Evolutionary conservation across 2,888 invertebrate genomes (phyloP).

Genomic region (Drosophila mimica): DNA sequence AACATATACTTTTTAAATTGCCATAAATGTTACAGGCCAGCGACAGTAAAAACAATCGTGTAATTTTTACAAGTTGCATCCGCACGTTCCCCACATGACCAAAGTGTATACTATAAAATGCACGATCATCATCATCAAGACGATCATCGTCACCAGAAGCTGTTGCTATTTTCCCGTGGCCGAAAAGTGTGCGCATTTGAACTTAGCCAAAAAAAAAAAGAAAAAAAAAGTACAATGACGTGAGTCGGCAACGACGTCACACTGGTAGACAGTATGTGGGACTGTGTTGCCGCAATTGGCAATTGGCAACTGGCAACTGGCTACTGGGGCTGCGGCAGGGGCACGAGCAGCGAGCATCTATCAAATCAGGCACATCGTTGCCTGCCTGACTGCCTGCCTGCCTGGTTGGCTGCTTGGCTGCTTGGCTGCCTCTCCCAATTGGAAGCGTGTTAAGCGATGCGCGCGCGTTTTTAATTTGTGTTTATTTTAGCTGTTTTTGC

Average conservation of each 20-base stretch:
- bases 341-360: slow-evolving; percentile 3
- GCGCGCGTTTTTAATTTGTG: slow-evolving; percentile 57
- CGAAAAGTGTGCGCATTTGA: slow-evolving; percentile 71
- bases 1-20: slow-evolving; percentile 43
- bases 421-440: slow-evolving; percentile 65
- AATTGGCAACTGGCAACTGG: background rate
- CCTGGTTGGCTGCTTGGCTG: background rate
- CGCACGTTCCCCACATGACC: slow-evolving; percentile 53
- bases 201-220: slow-evolving; percentile 45
- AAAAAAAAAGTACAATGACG: slow-evolving; percentile 52
- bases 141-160: background rate
- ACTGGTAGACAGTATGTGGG: slow-evolving; percentile 8
- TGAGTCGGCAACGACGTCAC: slow-evolving; percentile 63
- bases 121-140: slow-evolving; percentile 9
- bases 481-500: slow-evolving; percentile 67
- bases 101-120: slow-evolving; percentile 10
- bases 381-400: background rate
- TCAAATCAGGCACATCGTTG: slow-evolving; percentile 14
- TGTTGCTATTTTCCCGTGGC: slow-evolving; percentile 59
- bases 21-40: slow-evolving; percentile 55
- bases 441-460: slow-evolving; percentile 72
- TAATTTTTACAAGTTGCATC: slow-evolving; percentile 37
- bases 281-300: background rate
- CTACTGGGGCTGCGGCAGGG: background rate
- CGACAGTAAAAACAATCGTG: slow-evolving; percentile 45